Conservation (phyloP, 2,797 vertebrate genomes). For the Bucorvus abyssinicus region DNA sequence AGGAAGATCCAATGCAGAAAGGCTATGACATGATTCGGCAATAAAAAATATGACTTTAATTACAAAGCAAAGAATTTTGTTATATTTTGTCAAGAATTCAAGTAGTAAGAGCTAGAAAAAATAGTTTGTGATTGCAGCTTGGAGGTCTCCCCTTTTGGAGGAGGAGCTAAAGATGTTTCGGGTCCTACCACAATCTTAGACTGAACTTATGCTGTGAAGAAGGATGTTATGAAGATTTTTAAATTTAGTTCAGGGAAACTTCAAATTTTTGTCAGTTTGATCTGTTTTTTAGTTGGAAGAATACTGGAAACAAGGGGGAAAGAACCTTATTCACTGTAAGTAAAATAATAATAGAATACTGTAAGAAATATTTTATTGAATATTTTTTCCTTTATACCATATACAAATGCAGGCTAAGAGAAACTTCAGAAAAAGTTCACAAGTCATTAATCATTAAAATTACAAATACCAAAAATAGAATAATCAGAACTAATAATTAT, state of each 20-base stretch:
- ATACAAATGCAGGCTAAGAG: neutral
- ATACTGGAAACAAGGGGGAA: neutral
- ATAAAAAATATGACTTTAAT: neutral
- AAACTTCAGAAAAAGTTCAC: neutral
- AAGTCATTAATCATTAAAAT: neutral
- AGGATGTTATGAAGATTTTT: neutral
- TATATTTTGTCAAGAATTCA: neutral
- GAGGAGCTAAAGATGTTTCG: neutral
- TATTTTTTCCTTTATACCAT: neutral
- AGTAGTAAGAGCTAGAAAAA: neutral
- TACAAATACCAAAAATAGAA: neutral
- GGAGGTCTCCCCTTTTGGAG: neutral
- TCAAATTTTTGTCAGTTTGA: neutral
- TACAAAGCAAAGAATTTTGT: neutral
- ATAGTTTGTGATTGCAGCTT: neutral
- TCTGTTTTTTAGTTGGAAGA: neutral
- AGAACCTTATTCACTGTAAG: neutral
- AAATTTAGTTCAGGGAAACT: neutral
- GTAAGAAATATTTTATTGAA: neutral
- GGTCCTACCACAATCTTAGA: neutral
- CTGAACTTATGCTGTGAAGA: neutral
- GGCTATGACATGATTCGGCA: neutral
- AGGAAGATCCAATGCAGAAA: neutral
- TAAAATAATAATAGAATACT: neutral
- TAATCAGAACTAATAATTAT: neutral